These are phyloP conservation scores for Brienomyrus longianalis DNA, from an alignment of 2,113 vertebrate genomes.

Conservation along the genomic window DNA sequence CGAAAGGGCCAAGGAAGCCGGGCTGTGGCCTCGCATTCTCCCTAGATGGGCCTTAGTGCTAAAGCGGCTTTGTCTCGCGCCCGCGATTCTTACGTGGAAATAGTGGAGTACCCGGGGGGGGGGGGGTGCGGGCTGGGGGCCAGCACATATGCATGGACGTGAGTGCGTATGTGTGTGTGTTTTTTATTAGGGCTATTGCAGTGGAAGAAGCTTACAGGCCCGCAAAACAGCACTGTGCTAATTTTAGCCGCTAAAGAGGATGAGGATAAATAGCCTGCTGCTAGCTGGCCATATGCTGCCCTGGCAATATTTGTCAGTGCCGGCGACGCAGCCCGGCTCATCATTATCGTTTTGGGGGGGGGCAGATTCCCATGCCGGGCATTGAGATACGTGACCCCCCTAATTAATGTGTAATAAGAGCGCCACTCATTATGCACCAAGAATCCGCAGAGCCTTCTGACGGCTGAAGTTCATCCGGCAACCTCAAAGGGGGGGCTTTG, in stretches of 20 bases:
- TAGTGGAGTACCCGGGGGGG: not conserved
- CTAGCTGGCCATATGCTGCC: slow-evolving; percentile 88
- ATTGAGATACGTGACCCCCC: slow-evolving; percentile 54
- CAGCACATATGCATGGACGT: not conserved
- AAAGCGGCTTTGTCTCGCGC: not conserved
- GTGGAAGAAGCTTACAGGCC: slow-evolving; percentile 63
- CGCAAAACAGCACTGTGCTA: slow-evolving; percentile 82
- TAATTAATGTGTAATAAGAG: slow-evolving; percentile 59
- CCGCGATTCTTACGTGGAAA: not conserved
- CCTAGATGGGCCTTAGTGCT: not conserved
- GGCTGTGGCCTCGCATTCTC: not conserved
- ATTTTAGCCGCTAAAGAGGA: slow-evolving; percentile 98
- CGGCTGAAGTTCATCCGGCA: slow-evolving; percentile 49
- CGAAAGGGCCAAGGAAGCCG: not conserved
- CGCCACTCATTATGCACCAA: slow-evolving; percentile 37
- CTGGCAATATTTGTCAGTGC: slow-evolving; percentile 79
- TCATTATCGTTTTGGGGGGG: slow-evolving; percentile 59
- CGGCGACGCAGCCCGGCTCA: slow-evolving; percentile 72
- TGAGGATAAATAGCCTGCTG: slow-evolving; percentile 94
- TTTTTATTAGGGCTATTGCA: slow-evolving; percentile 64
- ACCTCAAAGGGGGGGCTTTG: slow-evolving; percentile 60
- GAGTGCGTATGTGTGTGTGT: not conserved
- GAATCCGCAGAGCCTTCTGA: slow-evolving; percentile 40
- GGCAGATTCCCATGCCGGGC: slow-evolving; percentile 51
- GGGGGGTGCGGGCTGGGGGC: slow-evolving; percentile 13